Base-by-base conservation (phyloP, 2,888 invertebrate genomes). In the Glomeris marginata region DNA sequence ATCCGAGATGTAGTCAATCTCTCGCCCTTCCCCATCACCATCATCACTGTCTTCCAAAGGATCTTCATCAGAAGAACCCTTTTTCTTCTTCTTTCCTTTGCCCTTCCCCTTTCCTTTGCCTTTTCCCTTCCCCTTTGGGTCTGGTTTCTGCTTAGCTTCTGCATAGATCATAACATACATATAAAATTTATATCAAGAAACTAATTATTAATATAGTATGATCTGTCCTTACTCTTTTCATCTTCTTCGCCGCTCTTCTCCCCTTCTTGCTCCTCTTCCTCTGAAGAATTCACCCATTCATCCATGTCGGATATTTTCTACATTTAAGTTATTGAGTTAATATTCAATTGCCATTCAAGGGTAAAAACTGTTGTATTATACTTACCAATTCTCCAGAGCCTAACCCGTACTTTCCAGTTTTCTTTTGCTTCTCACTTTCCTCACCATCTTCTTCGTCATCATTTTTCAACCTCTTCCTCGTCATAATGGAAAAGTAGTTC, bases 41-140 rank as follows among this genome's bases (percentile, higher is more conserved):
- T 95, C 94, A 66, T 95, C 95, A 56, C 92, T 92, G 62, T 97
- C 95, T 65, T 95, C 94, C 49, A 84, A 77, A 0, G 91, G 92
- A 64, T 94, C 92, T 56, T 64, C 64, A 28, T 63, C 62, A 48
- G 64, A 63, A 33, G 55, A 55, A 54, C 90, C 83, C 50, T 80
- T 79, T 69, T 84, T 83, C 61, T 84, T 84, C 62, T 84, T 86
- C 55, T 60, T 62, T 54, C 58, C 77, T 77, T 47, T 75, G 73
- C 6, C 22, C 51, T 80, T 80, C 69, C 84, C 83, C 61, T 84
- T 84, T 62, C 84, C 84, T 54, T 59, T 61, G 54, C 58, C 77
- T 77, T 49, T 75, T 41, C 20, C 47, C 42, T 51, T 45, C 37
- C 49, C 43, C 37, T 21, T 52, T 56, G 47, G 1, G 6, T 20